Evolutionary conservation across 2,797 vertebrate species (phyloP).

Genomic region (Falco naumanni): DNA sequence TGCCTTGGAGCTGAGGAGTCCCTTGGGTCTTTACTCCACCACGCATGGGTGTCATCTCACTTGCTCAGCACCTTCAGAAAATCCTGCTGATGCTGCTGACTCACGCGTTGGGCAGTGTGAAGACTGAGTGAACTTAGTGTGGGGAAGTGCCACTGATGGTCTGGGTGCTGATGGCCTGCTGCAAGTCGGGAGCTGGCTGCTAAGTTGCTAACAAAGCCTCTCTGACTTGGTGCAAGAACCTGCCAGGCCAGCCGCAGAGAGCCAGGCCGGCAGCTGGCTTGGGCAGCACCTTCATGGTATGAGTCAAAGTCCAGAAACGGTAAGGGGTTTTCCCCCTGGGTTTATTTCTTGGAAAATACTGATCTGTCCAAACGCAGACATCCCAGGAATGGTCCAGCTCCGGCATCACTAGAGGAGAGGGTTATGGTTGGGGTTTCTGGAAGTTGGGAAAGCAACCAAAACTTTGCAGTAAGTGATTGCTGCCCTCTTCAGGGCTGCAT

Average conservation of each 20-base stretch:
- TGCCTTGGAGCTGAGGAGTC: background rate
- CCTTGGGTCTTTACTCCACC: background rate
- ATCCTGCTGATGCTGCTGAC: background rate
- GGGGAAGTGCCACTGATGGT: background rate
- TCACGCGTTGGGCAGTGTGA: rapidly evolving
- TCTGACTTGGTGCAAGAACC: background rate
- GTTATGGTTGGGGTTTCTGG: background rate
- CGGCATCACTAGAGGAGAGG: background rate
- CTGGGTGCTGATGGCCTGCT: background rate
- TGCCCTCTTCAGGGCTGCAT: background rate
- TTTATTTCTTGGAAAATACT: background rate
- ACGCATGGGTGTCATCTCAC: rapidly evolving
- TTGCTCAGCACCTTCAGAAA: background rate
- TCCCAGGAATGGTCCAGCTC: background rate
- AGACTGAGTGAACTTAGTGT: rapidly evolving
- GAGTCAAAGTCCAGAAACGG: background rate
- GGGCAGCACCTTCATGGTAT: rapidly evolving
- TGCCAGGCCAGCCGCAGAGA: background rate
- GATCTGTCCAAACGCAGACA: background rate
- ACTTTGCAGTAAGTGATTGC: rapidly evolving
- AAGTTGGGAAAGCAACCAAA: background rate
- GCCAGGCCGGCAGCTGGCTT: background rate
- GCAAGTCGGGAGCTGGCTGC: background rate
- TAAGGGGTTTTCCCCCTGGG: background rate
- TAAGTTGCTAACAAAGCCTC: background rate